Base-by-base conservation (phyloP, 1,140 invertebrate genomes). In the Aphaenogaster floridana region DNA sequence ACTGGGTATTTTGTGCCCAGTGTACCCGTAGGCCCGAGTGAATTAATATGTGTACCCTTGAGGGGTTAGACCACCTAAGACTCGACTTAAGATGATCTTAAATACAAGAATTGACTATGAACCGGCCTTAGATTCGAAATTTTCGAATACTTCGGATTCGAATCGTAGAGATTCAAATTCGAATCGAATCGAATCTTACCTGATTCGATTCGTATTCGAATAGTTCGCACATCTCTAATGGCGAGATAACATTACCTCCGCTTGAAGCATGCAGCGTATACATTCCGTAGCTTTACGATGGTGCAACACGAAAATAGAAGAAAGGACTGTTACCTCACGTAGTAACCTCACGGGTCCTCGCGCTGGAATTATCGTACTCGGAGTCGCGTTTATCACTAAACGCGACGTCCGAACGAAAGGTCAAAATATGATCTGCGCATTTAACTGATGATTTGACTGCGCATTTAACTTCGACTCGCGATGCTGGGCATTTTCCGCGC, bases 381-480 rank as follows among this genome's bases (percentile, higher is more conserved):
- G 5, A 39, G 15, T 39, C 39, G 15, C 36, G 66, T 45, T 72
- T 52, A 72, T 72, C 8, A 34, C 15, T 72, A 39, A 34, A 36
- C 8, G 13, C 21, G 45, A 71, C n/a, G 28, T 11, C n/a, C 42
- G n/a, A 68, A 68, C 17, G 6, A 34, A 72, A 50, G 15, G 28
- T 72, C 6, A 50, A 50, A 69, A 69, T 50, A 68, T 42, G 17
- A 42, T 45, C 45, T 50, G 42, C 66, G 66, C 42, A 69, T 69
- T 69, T 69, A 69, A 69, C 42, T 48, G n/a, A 5, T 8, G n/a
- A 50, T 69, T 69, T 69, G 13, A 68, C 64, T 68, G 64, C 64
- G 64, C 64, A 66, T 66, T 66, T 4, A 21, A 68, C 64, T 42
- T 39, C 17, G 36, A n/a, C 15, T 71, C 42, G 68, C 42, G 13